Evolutionary conservation across 2,797 vertebrate genomes (phyloP).

Genomic region (Diceros bicornis): DNA sequence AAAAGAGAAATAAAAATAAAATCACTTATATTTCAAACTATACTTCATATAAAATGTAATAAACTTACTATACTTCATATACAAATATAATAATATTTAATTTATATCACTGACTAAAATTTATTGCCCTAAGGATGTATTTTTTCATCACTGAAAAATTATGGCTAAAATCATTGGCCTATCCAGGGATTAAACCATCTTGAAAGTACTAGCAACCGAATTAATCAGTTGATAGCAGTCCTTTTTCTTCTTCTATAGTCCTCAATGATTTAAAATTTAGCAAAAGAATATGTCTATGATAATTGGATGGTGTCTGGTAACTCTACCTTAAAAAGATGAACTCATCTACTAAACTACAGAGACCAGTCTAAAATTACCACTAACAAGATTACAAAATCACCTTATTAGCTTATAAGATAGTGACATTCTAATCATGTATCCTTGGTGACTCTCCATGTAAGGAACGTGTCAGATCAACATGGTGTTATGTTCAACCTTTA

Average conservation of each 20-base stretch:
- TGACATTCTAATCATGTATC: constrained; percentile 20
- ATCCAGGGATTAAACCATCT: neutral
- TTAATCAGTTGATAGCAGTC: neutral
- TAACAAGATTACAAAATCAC: constrained; percentile 46
- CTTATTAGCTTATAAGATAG: constrained; percentile 23
- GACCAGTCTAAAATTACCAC: constrained; percentile 16
- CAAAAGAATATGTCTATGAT: neutral
- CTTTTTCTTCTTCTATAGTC: neutral
- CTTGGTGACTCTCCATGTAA: constrained; percentile 59
- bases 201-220: constrained; percentile 28
- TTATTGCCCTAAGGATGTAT: neutral
- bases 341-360: constrained; percentile 52
- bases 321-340: constrained; percentile 13
- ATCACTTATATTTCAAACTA: neutral
- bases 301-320: constrained; percentile 45
- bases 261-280: constrained; percentile 38
- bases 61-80: neutral
- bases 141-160: neutral
- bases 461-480: constrained; percentile 26
- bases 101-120: constrained; percentile 28
- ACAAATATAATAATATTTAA: constrained; percentile 3
- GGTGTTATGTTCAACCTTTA: constrained; percentile 16
- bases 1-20: constrained; percentile 9
- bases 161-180: neutral
- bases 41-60: neutral